Conservation (phyloP, 2,888 invertebrate genomes). For the Catocala nupta region DNA sequence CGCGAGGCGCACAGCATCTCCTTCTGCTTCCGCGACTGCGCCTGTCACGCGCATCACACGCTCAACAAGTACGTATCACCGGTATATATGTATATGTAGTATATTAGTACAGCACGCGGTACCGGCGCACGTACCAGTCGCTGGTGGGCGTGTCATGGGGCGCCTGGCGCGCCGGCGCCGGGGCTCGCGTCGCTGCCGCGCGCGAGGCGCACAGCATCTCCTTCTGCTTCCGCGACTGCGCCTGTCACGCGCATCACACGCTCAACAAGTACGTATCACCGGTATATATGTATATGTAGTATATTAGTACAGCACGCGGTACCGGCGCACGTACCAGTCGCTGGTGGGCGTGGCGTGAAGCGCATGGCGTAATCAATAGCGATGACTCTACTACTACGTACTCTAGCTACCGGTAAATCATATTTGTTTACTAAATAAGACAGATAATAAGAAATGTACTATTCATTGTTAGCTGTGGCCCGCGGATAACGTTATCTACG, state of each 20-base stretch:
- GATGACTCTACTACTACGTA: too few species aligned
- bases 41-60: too few species aligned
- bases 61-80: too few species aligned
- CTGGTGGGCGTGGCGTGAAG: constrained; percentile 90
- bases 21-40: too few species aligned
- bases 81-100: too few species aligned
- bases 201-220: constrained; percentile 93
- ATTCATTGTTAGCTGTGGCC: too few species aligned
- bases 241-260: constrained; percentile 90
- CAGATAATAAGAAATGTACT: too few species aligned
- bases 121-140: constrained; percentile 96
- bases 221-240: constrained; percentile 95
- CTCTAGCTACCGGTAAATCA: too few species aligned
- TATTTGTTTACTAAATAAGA: too few species aligned
- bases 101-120: constrained; percentile 94
- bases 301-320: constrained; percentile 88
- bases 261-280: constrained; percentile 75
- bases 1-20: too few species aligned
- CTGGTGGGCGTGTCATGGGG: constrained; percentile 90
- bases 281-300: too few species aligned
- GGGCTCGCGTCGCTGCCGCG: constrained; percentile 89
- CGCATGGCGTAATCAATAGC: constrained; percentile 82
- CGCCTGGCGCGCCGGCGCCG: constrained; percentile 79
- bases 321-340: constrained; percentile 96
- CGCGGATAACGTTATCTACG: too few species aligned